Evolutionary conservation across 2,113 vertebrate genomes (phyloP).

Genomic region (Spheniscus mendiculus): DNA sequence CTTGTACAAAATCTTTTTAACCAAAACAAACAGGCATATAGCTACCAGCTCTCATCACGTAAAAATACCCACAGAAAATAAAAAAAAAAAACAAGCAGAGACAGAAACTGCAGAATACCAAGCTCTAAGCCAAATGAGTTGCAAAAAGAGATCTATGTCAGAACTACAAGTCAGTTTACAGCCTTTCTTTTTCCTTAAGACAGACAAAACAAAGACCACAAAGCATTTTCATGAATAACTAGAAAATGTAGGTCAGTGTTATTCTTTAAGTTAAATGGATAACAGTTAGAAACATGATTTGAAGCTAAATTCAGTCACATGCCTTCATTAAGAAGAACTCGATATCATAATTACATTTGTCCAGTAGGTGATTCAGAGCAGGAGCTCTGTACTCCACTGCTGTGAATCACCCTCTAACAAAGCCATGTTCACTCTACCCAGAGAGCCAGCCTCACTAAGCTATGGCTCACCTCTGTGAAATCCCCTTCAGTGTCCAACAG

Average conservation of each 20-base stretch:
- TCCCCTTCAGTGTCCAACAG: background rate
- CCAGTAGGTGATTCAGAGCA: background rate
- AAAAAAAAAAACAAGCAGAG: background rate
- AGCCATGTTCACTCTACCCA: background rate
- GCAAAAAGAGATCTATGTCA: background rate
- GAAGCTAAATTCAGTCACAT: background rate
- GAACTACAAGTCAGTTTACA: background rate
- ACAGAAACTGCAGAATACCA: background rate
- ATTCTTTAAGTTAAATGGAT: background rate
- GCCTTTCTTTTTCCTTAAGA: background rate
- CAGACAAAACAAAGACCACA: background rate
- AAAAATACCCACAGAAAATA: background rate
- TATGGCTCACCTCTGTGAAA: background rate
- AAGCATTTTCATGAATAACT: background rate
- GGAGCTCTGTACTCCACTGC: background rate
- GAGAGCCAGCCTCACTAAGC: background rate
- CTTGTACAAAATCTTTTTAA: background rate
- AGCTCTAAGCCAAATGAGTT: background rate
- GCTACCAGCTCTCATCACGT: background rate
- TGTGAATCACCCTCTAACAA: background rate
- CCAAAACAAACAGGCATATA: background rate
- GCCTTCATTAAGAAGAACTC: background rate
- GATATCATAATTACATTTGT: background rate
- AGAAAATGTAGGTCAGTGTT: background rate
- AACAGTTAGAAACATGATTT: background rate